These are phyloP conservation scores for Atherinosoma microstoma DNA, from an alignment of 2,797 vertebrate genomes.

Conservation along the genomic window DNA sequence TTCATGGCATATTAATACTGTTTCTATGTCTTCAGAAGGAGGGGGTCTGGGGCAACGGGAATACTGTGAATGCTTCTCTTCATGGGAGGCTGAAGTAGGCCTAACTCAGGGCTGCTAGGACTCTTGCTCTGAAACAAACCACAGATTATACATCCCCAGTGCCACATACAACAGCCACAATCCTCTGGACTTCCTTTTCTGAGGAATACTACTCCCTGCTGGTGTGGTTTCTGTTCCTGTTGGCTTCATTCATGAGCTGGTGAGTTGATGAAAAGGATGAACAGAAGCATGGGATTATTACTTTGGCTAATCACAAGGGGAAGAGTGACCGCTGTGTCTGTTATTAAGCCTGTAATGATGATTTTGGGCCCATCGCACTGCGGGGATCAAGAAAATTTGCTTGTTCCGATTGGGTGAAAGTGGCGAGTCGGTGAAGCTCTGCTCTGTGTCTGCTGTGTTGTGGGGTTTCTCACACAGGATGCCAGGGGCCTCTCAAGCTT, in stretches of 20 bases:
- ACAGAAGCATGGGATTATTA: slow-evolving; percentile 60
- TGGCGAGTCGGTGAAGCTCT: slow-evolving; percentile 60
- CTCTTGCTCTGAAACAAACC: slow-evolving; percentile 75
- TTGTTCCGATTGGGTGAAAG: slow-evolving; percentile 60
- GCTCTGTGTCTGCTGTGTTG: slow-evolving; percentile 56
- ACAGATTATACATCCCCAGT: slow-evolving; percentile 79
- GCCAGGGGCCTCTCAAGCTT: slow-evolving; percentile 75
- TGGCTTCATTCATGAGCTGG: slow-evolving; percentile 72
- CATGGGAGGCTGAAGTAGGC: slow-evolving; percentile 68
- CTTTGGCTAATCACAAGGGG: slow-evolving; percentile 60
- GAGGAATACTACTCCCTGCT: slow-evolving; percentile 71
- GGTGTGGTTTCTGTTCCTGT: slow-evolving; percentile 72
- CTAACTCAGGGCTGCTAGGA: slow-evolving; percentile 63
- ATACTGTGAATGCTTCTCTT: slow-evolving; percentile 83
- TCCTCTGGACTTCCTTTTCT: slow-evolving; percentile 81
- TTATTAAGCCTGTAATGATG: slow-evolving; percentile 71
- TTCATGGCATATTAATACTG: slow-evolving; percentile 84
- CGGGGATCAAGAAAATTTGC: slow-evolving; percentile 56
- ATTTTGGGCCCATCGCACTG: slow-evolving; percentile 55
- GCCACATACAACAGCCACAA: slow-evolving; percentile 81
- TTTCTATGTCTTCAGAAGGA: slow-evolving; percentile 71
- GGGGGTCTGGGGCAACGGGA: slow-evolving; percentile 58
- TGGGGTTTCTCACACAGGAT: slow-evolving; percentile 78
- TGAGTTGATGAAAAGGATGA: slow-evolving; percentile 72
- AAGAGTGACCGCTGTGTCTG: slow-evolving; percentile 62